phyloP scores from a whole-genome alignment of 2,888 invertebrate species.

The Drosophila tanythrix region DNA sequence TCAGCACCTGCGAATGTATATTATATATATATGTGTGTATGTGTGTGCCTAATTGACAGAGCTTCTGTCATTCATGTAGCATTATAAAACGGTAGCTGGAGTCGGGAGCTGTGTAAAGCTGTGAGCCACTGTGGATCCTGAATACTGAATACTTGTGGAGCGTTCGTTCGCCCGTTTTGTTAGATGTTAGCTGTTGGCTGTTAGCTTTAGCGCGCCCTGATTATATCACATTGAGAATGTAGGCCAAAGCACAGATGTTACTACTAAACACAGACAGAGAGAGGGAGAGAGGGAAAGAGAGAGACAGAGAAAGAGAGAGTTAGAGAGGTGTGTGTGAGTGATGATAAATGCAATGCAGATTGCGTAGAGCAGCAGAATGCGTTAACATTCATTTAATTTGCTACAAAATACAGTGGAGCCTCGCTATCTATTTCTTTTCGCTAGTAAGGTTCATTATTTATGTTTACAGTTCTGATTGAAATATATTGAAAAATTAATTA shows the following conservation, averaged over 20 bases:
- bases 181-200: constrained; percentile 52
- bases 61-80: constrained; percentile 55
- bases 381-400: constrained; percentile 57
- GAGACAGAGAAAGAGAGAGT: not conserved
- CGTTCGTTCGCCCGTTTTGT: constrained; percentile 63
- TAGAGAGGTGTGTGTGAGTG: constrained; percentile 16
- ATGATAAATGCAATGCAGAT: constrained; percentile 31
- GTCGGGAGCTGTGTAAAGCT: constrained; percentile 31
- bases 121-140: constrained; percentile 33
- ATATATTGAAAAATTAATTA: not conserved
- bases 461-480: not conserved
- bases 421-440: not conserved
- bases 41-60: constrained; percentile 63
- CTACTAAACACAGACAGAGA: constrained; percentile 23
- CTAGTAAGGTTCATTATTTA: not conserved
- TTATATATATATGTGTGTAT: constrained; percentile 16
- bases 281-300: constrained; percentile 1
- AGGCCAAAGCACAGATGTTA: constrained; percentile 78
- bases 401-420: constrained; percentile 42
- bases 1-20: constrained; percentile 1
- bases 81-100: constrained; percentile 13
- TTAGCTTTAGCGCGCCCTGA: constrained; percentile 76
- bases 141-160: constrained; percentile 78
- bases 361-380: constrained; percentile 31
- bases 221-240: constrained; percentile 79